Evolutionary conservation across 92 coral and sea anemone genomes (phyloP), one percentile per base, ranked within the genome.

Genomic region (Palythoa grandis): DNA sequence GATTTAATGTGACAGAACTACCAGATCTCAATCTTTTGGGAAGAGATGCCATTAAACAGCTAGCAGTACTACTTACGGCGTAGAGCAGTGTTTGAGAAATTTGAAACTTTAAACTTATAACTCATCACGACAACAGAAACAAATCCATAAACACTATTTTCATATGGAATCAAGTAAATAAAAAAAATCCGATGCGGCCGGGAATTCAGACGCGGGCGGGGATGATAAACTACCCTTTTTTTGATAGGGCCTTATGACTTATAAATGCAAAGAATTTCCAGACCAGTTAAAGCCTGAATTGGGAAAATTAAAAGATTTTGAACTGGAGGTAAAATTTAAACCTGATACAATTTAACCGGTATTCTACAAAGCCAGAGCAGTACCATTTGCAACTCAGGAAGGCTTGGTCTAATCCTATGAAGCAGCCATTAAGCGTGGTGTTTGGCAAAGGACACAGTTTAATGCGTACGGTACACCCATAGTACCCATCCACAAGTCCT

Each of bases 261-360:
- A 58, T 87, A 86, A 63, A 77, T 77, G 89, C 48, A 83, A 29
- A 20, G 73, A 86, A 86, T 86, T 61, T 79, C 83, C 87, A 66
- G 87, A 83, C 53, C n/a, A n/a, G n/a, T n/a, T n/a, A n/a, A 29
- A 29, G 35, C 35, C 35, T 29, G 35, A 29, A 29, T 29, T 29
- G 35, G 35, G 35, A 29, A 29, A 29, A 29, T 29, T 29, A 29
- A 29, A 29, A 29, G 0, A 29, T 56, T 79, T 74, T 83, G 87
- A 83, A 69, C 87, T 83, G 48, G 87, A 83, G 7, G 58, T 83
- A 50, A 67, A 70, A 52, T 86, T 86, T 67, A 86, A 70, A 70
- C 84, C 84, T 83, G 52, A 54, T 15, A 11, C 79, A 19, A n/a
- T 0, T 29, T 1, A 38, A 19, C 79, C 79, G 37, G 22, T 6